Percentiles rank a stretch among this genome's conserved stretches.
phyloP scores from a whole-genome alignment of 2,888 invertebrate species.

The Chalcis sispes region DNA sequence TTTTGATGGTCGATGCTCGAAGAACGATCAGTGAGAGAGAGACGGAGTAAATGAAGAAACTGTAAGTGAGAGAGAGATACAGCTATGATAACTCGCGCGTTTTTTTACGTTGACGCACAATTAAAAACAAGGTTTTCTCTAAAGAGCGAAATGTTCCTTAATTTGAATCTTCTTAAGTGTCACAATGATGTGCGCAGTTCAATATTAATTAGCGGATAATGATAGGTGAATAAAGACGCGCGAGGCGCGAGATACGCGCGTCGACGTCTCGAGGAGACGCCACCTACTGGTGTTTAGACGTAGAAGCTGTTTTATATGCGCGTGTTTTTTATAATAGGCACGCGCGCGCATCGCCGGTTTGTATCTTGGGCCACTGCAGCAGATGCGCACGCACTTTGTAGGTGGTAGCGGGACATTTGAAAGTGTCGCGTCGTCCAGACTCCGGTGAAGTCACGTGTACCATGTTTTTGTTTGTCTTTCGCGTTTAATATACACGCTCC shows the following conservation, averaged over 20 bases:
- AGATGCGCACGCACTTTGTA: not conserved
- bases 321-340: too few relatives aligned
- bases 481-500: too few relatives aligned
- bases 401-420: not conserved
- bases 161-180: too few relatives aligned
- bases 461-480: too few relatives aligned
- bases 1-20: conserved; percentile 34
- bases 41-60: not conserved
- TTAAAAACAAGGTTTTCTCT: too few relatives aligned
- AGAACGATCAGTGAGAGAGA: not conserved
- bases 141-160: too few relatives aligned
- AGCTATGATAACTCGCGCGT: not conserved
- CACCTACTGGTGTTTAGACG: conserved; percentile 38
- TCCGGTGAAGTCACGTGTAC: too few relatives aligned
- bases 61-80: not conserved
- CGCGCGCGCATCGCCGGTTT: too few relatives aligned
- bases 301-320: too few relatives aligned
- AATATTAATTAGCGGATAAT: not conserved
- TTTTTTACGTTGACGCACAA: not conserved
- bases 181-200: too few relatives aligned
- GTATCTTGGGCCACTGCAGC: not conserved
- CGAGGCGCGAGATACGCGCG: conserved; percentile 22
- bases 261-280: conserved; percentile 35
- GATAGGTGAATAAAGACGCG: not conserved
- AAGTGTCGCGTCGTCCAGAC: too few relatives aligned